Evolutionary conservation across 2,113 vertebrate species (phyloP).

Genomic region (Odocoileus virginianus): DNA sequence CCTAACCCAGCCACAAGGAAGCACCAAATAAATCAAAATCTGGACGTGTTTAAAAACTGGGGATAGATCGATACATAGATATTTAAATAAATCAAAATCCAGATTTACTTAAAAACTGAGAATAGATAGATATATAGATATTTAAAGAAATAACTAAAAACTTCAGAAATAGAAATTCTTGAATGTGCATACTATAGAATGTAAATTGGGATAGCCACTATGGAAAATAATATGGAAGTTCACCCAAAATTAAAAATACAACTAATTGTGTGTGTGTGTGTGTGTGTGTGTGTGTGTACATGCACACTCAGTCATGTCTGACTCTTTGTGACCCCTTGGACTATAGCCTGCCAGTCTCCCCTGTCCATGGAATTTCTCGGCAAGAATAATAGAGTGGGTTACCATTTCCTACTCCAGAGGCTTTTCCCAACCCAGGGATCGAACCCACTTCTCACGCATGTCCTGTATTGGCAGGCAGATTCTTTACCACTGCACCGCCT

Average conservation of each 20-base stretch:
- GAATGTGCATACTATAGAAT: not conserved
- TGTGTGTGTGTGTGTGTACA: not conserved
- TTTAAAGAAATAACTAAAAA: not conserved
- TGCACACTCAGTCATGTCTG: not conserved
- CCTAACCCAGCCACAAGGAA: not conserved
- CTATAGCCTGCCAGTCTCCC: not conserved
- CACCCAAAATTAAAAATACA: not conserved
- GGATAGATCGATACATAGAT: not conserved
- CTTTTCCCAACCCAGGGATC: not conserved
- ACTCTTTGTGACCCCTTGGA: not conserved
- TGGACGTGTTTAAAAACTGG: not conserved
- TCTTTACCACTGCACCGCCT: not conserved
- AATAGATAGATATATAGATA: not conserved
- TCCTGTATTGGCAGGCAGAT: not conserved
- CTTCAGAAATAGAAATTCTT: not conserved
- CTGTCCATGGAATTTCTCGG: not conserved
- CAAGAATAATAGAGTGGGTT: not conserved
- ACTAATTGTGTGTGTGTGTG: too few species aligned
- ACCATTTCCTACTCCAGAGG: not conserved
- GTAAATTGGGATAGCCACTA: not conserved
- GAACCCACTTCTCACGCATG: rapidly evolving
- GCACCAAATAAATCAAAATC: not conserved
- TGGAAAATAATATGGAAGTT: not conserved
- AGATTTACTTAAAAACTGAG: not conserved
- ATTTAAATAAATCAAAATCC: not conserved